Evolutionary conservation across 2,797 vertebrate genomes (phyloP), one percentile per base, ranked within the genome.

Genomic region (Manis pentadactyla): DNA sequence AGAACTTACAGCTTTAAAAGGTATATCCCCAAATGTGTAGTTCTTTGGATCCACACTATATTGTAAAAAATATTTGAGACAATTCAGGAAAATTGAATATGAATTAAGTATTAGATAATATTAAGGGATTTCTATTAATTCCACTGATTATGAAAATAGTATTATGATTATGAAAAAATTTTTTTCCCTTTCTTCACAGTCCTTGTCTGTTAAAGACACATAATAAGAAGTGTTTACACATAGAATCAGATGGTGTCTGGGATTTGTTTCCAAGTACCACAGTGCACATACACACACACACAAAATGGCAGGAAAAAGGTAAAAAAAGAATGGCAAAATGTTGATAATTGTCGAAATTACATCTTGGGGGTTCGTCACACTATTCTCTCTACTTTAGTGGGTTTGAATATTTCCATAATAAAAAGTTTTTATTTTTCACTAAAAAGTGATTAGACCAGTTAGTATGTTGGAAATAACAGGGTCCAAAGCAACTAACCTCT

Each of bases 401-500:
- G 31, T 78, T 57, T 87, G 19, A 90, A 83, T 66, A n/a, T 82
- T 85, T 90, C 42, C 27, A 51, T 71, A 84, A 93, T 34, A 34
- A 68, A 81, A 91, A 63, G 27, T 29, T 73, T 81, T 55, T 17
- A 34, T 64, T 85, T 79, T 92, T 82, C 77, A 97, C 42, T 75
- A 69, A 66, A 92, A 63, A n/a, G 19, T 34, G 7, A 92, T 23
- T 68, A 4, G 37, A 91, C n/a, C 39, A 93, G 69, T 51, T 37
- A 69, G 39, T 27, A 93, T 25, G 34, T 39, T 82, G 57, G 66
- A 88, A 81, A 66, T 74, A 71, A 66, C 2, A 84, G 18, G 63
- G 14, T 25, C 23, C 37, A 63, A 63, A 93, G 57, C 39, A 63
- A 95, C 98, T 98, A 95, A 99, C 99, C 99, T 99, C 98, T 99